Conservation (phyloP, 2,888 invertebrate species). For the Yponomeuta plumbellus region DNA sequence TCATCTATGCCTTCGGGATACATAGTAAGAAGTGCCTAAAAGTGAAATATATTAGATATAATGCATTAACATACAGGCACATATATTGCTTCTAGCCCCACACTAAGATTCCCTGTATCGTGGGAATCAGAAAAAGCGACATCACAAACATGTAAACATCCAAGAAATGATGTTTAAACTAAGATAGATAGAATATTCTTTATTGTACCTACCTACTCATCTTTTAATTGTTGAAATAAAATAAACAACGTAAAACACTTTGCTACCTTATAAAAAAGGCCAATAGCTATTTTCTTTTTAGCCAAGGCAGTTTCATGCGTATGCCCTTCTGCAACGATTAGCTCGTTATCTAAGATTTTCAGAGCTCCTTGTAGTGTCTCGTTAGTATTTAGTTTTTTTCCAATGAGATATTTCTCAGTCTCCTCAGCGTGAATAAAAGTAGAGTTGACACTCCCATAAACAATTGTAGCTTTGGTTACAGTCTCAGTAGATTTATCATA, state of each 20-base stretch:
- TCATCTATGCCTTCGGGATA: no score
- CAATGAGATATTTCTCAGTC: constrained; percentile 68
- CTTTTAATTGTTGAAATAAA: not conserved
- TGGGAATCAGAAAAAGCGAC: no score
- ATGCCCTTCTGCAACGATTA: constrained; percentile 36
- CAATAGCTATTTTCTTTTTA: constrained; percentile 76
- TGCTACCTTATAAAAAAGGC: constrained; percentile 80
- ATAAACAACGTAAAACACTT: not conserved
- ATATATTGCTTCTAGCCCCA: no score
- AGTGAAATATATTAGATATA: no score
- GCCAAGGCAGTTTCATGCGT: constrained; percentile 77
- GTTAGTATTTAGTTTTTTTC: constrained; percentile 47
- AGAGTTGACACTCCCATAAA: constrained; percentile 77
- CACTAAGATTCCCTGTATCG: no score
- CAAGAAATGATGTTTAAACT: no score
- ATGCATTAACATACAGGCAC: no score
- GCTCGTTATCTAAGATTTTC: constrained; percentile 36
- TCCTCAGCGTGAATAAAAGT: constrained; percentile 60
- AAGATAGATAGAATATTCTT: no score
- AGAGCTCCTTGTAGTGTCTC: constrained; percentile 42
- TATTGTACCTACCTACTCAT: no score
- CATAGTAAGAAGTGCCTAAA: no score
- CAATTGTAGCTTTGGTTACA: constrained; percentile 68
- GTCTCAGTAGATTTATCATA: constrained; percentile 53
- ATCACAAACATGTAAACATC: no score